Percentiles rank a stretch among this genome's conserved stretches.
Conservation (phyloP, 1,140 invertebrate genomes). For the Apolygus lucorum region DNA sequence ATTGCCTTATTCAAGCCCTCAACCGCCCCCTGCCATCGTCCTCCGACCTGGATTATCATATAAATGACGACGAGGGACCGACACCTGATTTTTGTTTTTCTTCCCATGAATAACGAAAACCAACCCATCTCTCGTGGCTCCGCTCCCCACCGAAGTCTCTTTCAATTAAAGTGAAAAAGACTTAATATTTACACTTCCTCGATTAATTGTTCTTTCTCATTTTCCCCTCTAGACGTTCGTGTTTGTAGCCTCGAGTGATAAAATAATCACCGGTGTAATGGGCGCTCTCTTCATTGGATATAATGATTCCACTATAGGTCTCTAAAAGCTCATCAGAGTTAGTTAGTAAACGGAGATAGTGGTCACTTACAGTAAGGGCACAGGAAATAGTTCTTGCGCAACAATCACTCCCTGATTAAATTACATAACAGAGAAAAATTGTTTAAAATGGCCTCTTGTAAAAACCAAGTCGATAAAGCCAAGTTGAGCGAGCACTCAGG, state of each 20-base stretch:
- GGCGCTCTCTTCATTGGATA: no score
- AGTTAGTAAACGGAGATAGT: no score
- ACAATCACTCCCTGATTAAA: no score
- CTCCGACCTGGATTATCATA: not conserved
- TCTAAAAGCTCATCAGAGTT: no score
- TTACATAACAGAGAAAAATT: no score
- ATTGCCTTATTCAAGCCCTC: not conserved
- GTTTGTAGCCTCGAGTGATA: not conserved
- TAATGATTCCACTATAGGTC: no score
- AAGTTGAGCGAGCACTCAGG: no score
- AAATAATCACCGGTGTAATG: not conserved
- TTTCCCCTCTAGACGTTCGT: not conserved
- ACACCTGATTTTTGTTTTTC: not conserved
- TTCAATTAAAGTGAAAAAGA: not conserved
- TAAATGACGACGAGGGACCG: not conserved
- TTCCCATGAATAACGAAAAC: not conserved
- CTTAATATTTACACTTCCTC: not conserved
- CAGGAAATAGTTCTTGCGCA: no score
- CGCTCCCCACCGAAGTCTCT: no score
- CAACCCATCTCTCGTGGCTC: not conserved
- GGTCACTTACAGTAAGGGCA: no score
- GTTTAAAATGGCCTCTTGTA: no score
- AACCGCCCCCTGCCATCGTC: not conserved
- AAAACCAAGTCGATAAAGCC: no score
- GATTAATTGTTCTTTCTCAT: not conserved